Base-by-base conservation (phyloP, 37 sponge, comb jelly and placozoan species). In the Tethya wilhelma region DNA sequence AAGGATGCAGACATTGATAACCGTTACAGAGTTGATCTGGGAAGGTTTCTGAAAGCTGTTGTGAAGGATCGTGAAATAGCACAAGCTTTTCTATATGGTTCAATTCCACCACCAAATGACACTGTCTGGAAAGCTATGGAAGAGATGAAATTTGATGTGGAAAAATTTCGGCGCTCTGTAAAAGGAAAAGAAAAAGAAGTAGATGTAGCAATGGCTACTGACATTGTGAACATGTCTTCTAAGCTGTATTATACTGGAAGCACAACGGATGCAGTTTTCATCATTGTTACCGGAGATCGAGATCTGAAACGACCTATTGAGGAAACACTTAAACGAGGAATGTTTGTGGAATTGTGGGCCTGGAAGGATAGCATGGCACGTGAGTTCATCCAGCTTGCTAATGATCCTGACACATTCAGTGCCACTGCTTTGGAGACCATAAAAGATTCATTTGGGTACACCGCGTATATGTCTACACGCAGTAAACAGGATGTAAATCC, bases 31-130 rank as follows among this genome's bases (percentile, higher is more conserved):
- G 45, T 64, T 4, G 78, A 77, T 23, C 78, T 77, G 5, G 78
- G 78, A 0, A 39, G 45, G 45, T 64, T 77, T 77, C 45, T 77
- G 7, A 39, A 9, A 30, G 22, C 64, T 25, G 23, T 77, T 4
- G 7, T 1, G 2, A 64, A 42, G 2, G 69, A 67, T 9, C 9
- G 69, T 12, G n/a, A 26, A 46, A 62, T 77, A 9, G 44, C 43
- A 17, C 33, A 77, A 77, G 78, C 78, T 22, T 77, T 77, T 34
- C 34, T 77, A 28, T 77, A 64, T n/a, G 78, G 78, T 23, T 77
- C 78, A 39, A 64, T 38, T 0, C 78, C 78, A 64, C 78, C 78
- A 2, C 78, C 79, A 67, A 66, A 79, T 49, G 79, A 79, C 38
- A 53, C 79, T 2, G 69, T 67, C 25, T 79, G 79, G 79, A 66